Evolutionary conservation across 1,140 invertebrate genomes (phyloP), one percentile per base, ranked within the genome.

Genomic region (Diploscapter pachys): DNA sequence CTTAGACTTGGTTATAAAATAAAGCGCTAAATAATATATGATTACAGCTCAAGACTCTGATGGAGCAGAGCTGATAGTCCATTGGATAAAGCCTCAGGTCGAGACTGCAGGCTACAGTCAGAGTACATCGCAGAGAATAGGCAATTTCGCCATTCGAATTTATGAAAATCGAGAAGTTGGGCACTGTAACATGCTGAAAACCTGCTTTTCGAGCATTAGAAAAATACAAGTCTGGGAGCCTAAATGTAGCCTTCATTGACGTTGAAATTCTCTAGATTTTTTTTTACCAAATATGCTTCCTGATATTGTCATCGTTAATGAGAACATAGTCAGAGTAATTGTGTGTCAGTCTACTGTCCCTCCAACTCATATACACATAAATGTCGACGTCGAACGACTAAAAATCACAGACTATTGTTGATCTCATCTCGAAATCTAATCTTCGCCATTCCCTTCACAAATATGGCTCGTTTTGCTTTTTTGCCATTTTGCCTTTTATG

Each of bases 221-320:
- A 74, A 84, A 85, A 76, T 84, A 84, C 6, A 84, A 66, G 71
- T 84, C 83, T 11, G 83, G 82, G 71, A 91, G 89, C 91, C 90
- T 89, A 80, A 89, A 90, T 50, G 4, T 57, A 13, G 1, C 0
- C n/a, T 9, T 67, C 5, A 13, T 56, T 50, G 3, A 13, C 52
- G n/a, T 51, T 13, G 31, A 52, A 4, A 50, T n/a, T 66, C 31
- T 8, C 31, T 62, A 54, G 49, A 31, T 48, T 31, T 3, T 4
- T 4, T 50, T 57, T 56, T 31, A 78, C 82, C 83, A 84, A 54
- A 84, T 81, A 65, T 82, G 71, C 13, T 84, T 76, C 50, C 79
- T 68, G 59, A 85, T 75, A 54, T 79, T 75, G 51, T 72, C 71
- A 55, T 84, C 81, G 62, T 80, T 82, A 66, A 84, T 78, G n/a